Conservation (phyloP, 1,140 invertebrate species). For the Bombus sibiricus region DNA sequence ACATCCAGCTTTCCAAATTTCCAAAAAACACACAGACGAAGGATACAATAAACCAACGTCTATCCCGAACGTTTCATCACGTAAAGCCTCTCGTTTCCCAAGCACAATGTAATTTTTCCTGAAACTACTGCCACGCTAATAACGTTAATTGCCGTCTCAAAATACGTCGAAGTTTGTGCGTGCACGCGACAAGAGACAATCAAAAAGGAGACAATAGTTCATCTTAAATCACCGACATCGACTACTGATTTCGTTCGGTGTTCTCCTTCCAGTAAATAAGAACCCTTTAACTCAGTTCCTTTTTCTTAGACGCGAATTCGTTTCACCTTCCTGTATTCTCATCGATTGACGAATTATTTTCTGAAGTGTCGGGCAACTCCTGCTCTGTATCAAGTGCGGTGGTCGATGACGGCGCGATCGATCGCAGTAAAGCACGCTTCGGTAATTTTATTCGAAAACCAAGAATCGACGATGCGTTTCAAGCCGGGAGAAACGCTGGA, state of each 20-base stretch:
- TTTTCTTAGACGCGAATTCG: constrained; percentile 6
- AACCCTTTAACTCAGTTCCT: constrained; percentile 21
- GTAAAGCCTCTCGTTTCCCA: background rate
- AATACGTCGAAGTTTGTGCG: background rate
- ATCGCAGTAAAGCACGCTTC: constrained; percentile 16
- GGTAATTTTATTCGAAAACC: constrained; percentile 36
- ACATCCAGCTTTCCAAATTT: background rate
- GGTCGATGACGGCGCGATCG: constrained; percentile 22
- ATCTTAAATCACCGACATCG: constrained; percentile 23
- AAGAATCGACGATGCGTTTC: background rate
- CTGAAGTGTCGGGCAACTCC: background rate
- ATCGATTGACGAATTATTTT: constrained; percentile 41
- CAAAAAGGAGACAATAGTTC: background rate
- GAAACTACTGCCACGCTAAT: background rate
- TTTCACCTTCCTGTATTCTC: background rate
- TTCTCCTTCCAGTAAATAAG: background rate
- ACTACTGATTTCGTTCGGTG: constrained; percentile 5
- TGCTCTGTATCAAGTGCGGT: background rate
- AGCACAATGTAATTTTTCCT: background rate
- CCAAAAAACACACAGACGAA: background rate
- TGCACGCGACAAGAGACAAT: too few relatives aligned
- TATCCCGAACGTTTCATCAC: background rate
- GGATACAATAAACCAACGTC: background rate
- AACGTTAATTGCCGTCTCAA: background rate
- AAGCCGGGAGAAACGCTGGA: background rate